Conservation (phyloP, 2,797 vertebrate genomes). For the Thamnophis elegans region DNA sequence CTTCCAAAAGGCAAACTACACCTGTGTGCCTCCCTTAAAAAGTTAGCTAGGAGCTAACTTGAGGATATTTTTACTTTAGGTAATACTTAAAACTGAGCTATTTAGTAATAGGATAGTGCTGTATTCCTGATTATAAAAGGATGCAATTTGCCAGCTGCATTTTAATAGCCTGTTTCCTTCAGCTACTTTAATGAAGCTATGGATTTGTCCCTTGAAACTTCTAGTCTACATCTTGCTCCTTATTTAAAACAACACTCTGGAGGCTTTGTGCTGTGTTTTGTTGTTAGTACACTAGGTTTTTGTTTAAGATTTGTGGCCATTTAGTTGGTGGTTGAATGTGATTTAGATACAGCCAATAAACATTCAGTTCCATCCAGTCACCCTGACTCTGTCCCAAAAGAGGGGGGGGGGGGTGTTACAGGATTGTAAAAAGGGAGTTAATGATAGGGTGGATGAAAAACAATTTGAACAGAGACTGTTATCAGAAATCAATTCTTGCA, state of each 20-base stretch:
- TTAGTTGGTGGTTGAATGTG: no score
- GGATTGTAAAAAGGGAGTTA: not conserved
- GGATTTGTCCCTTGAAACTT: not conserved
- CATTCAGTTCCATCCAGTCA: not conserved
- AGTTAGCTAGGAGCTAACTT: not conserved
- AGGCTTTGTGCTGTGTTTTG: no score
- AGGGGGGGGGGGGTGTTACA: not conserved
- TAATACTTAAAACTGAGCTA: not conserved
- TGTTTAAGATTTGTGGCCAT: not conserved
- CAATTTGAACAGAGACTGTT: conserved; percentile 7
- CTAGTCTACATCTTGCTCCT: not conserved
- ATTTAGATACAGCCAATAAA: not conserved
- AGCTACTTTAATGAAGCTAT: not conserved
- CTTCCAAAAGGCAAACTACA: not conserved
- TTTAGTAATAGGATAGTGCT: not conserved
- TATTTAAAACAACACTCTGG: not conserved
- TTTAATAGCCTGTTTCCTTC: not conserved
- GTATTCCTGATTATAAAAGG: not conserved
- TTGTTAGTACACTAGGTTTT: not conserved
- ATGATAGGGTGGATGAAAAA: not conserved
- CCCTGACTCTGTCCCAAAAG: not conserved
- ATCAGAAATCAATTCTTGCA: not conserved
- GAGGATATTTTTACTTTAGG: not conserved
- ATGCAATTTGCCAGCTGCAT: not conserved
- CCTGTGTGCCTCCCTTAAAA: not conserved